Conservation (phyloP, 2,888 invertebrate species). For the Morinoia aosen region DNA sequence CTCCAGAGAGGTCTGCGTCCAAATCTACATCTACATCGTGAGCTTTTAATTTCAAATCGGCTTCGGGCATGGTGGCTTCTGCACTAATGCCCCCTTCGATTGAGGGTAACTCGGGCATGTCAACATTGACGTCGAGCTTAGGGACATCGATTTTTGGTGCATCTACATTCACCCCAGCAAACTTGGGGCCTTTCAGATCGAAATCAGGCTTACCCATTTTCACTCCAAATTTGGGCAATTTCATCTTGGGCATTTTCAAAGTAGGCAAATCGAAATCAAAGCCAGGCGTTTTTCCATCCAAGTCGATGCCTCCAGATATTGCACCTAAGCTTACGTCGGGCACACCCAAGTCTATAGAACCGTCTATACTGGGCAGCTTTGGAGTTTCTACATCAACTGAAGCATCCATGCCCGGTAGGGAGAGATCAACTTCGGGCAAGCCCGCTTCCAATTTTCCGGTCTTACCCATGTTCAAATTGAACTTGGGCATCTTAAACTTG, state of each 20-base stretch:
- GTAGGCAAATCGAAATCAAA: neutral
- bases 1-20: slow-evolving; percentile 11
- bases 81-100: neutral
- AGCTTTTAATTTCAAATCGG: neutral
- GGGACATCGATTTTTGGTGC: neutral
- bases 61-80: neutral
- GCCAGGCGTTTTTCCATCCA: slow-evolving; percentile 36
- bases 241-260: slow-evolving; percentile 12
- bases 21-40: slow-evolving; percentile 27
- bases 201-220: slow-evolving; percentile 30
- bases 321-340: neutral
- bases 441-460: slow-evolving; percentile 13
- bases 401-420: neutral
- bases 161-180: neutral
- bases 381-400: neutral
- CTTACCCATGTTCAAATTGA: slow-evolving; percentile 21
- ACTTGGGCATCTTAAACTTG: slow-evolving; percentile 22
- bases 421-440: slow-evolving; percentile 25
- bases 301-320: slow-evolving; percentile 42
- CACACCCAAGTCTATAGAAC: neutral
- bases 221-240: neutral
- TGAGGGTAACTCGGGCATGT: neutral
- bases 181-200: slow-evolving; percentile 26
- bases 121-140: neutral
- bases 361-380: neutral